phyloP scores from a whole-genome alignment of 2,797 vertebrate species.

The Galagoides demidoff region DNA sequence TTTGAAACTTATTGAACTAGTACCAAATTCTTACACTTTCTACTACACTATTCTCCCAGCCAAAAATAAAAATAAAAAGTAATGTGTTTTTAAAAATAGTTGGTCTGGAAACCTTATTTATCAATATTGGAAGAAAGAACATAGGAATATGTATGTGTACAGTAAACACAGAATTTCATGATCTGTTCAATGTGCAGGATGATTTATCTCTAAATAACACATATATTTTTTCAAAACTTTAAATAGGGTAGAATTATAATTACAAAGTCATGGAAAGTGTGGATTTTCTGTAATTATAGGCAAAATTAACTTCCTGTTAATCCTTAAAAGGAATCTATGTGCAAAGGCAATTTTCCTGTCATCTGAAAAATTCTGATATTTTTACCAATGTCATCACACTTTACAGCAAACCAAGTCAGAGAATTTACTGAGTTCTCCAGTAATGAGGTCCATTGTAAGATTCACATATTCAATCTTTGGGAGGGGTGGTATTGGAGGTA shows the following conservation, averaged over 20 bases:
- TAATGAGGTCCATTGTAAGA: constrained; percentile 66
- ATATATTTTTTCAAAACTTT: background rate
- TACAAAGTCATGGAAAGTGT: constrained; percentile 55
- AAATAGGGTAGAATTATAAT: constrained; percentile 45
- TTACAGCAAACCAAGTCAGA: constrained; percentile 63
- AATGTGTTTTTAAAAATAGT: background rate
- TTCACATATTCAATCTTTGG: constrained; percentile 40
- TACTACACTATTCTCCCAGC: background rate
- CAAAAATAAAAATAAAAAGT: background rate
- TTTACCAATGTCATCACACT: constrained; percentile 59
- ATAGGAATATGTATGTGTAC: background rate
- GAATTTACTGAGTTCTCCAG: constrained; percentile 62
- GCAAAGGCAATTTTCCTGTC: constrained; percentile 60
- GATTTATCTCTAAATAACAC: background rate
- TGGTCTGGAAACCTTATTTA: background rate
- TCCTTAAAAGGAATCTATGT: constrained; percentile 70
- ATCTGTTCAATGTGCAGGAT: background rate
- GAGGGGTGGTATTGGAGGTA: background rate
- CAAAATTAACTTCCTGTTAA: constrained; percentile 58
- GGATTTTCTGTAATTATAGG: constrained; percentile 4
- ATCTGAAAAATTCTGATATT: constrained; percentile 56
- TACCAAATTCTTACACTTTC: background rate
- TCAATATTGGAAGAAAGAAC: background rate
- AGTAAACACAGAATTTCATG: background rate
- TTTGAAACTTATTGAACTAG: background rate